Evolutionary conservation across 2,113 vertebrate genomes (phyloP).

Genomic region (Atractosteus spatula): DNA sequence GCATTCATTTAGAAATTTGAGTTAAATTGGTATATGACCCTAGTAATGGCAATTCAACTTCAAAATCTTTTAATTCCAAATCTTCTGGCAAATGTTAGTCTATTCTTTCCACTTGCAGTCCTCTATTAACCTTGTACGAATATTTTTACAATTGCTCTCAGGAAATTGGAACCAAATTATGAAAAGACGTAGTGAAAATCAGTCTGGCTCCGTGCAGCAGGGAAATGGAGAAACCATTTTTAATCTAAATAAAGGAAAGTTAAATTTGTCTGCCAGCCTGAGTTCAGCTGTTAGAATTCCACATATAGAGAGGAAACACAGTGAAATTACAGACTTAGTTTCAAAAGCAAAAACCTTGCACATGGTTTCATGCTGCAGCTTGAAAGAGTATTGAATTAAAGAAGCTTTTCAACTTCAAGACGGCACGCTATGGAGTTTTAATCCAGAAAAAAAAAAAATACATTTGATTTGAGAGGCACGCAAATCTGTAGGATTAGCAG

Average conservation of each 20-base stretch:
- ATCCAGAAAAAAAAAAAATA: constrained; percentile 56
- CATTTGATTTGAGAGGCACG: constrained; percentile 46
- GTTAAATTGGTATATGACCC: no score
- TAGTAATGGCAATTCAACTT: no score
- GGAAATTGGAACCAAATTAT: no score
- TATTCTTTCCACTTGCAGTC: no score
- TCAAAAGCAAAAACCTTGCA: constrained; percentile 31
- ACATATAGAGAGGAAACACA: constrained; percentile 30
- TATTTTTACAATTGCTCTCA: no score
- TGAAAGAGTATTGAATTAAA: constrained; percentile 24
- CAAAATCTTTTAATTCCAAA: no score
- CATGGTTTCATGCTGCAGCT: constrained; percentile 33
- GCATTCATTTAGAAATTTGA: no score
- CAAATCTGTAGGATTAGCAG: constrained; percentile 51
- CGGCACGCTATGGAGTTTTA: constrained; percentile 40
- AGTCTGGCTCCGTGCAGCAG: no score
- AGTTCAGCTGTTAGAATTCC: constrained; percentile 14
- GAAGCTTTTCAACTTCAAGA: constrained; percentile 44
- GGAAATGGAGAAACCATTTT: constrained; percentile 8
- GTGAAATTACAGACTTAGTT: constrained; percentile 47
- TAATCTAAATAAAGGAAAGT: constrained; percentile 33
- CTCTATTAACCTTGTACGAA: no score
- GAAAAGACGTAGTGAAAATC: no score
- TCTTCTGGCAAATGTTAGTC: no score
- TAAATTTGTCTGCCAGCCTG: constrained; percentile 30